Conservation (phyloP, 2,888 invertebrate genomes). For the Dynastes grantii region DNA sequence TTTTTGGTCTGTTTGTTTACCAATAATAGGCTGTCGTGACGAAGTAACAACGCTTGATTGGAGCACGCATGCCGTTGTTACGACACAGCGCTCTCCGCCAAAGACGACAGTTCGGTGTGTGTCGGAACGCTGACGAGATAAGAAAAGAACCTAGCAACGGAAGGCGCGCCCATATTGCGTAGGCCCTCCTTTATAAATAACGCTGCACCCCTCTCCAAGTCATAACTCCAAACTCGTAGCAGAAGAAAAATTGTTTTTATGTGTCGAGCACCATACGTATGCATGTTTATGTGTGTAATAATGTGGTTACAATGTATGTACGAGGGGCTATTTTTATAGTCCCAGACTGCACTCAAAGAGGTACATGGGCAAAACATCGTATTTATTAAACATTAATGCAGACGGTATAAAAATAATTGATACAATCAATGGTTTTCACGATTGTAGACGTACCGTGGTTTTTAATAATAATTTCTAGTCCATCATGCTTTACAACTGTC, state of each 20-base stretch:
- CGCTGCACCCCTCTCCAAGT: conserved; percentile 37
- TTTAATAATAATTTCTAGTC: no score
- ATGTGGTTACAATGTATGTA: background rate
- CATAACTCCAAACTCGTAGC: conserved; percentile 27
- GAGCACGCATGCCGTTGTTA: background rate
- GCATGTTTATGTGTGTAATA: background rate
- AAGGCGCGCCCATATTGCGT: conserved; percentile 46
- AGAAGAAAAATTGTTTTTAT: conserved; percentile 2
- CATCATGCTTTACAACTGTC: no score
- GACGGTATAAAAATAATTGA: no score
- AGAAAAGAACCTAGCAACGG: conserved; percentile 31
- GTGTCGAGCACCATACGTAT: background rate
- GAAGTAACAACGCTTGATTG: background rate
- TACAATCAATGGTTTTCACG: no score
- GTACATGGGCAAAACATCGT: no score
- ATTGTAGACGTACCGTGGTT: no score
- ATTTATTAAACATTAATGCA: no score
- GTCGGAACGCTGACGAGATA: conserved; percentile 29
- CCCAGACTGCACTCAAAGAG: no score
- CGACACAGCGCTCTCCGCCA: background rate
- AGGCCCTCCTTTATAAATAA: conserved; percentile 40
- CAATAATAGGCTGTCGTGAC: conserved; percentile 4
- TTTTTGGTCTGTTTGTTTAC: background rate
- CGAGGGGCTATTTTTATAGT: background rate
- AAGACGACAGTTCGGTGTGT: background rate